Conservation (phyloP, 2,113 vertebrate species). For the Cathartes aura region DNA sequence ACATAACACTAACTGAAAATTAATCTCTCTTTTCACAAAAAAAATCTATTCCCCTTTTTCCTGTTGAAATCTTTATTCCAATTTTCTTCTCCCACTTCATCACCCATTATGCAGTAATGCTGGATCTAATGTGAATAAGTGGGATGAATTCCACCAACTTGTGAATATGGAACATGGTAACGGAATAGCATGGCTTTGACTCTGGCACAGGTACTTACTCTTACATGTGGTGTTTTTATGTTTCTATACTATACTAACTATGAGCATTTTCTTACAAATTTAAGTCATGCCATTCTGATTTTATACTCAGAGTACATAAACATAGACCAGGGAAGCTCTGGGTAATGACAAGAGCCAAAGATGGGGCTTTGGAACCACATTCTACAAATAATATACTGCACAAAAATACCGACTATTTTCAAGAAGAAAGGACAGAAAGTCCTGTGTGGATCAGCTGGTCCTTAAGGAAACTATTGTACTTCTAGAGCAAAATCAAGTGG, state of each 20-base stretch:
- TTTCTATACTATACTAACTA: neutral
- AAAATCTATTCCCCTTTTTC: neutral
- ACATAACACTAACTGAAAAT: constrained; percentile 24
- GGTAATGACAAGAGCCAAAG: neutral
- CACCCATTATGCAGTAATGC: neutral
- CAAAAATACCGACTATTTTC: neutral
- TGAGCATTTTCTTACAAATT: neutral
- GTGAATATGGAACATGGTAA: neutral
- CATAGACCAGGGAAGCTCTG: neutral
- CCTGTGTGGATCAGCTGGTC: neutral
- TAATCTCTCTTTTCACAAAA: neutral
- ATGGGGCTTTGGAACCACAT: neutral
- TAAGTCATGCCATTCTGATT: neutral
- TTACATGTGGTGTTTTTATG: neutral
- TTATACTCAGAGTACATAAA: neutral
- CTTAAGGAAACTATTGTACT: neutral
- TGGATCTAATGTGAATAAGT: neutral
- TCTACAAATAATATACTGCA: neutral
- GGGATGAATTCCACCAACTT: neutral
- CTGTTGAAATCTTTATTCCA: neutral
- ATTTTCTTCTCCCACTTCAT: neutral
- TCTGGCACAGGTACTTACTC: neutral
- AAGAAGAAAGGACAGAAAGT: neutral
- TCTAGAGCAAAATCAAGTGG: neutral
- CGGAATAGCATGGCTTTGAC: neutral